phyloP scores from a whole-genome alignment of 2,113 vertebrate species.

The Rissa tridactyla region DNA sequence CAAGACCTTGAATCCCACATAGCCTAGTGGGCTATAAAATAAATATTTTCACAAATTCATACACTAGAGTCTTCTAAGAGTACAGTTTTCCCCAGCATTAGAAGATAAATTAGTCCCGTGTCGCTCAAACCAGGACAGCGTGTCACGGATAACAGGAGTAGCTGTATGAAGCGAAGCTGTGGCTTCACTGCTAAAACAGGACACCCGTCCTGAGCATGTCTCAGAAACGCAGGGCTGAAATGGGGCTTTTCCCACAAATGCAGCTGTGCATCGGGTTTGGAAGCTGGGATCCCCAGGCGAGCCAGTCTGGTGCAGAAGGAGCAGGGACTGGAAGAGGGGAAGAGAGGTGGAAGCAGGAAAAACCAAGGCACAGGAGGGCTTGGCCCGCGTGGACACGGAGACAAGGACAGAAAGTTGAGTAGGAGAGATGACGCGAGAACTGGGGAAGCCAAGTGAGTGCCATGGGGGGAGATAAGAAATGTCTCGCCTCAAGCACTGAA shows the following conservation, averaged over 20 bases:
- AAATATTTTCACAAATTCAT: not conserved
- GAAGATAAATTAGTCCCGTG: not conserved
- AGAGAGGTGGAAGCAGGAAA: not conserved
- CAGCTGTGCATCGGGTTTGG: accelerated
- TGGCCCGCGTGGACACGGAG: not conserved
- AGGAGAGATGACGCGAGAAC: not conserved
- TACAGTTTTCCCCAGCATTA: not conserved
- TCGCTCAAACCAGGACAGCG: not conserved
- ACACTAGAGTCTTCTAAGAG: not conserved
- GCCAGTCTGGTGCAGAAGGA: not conserved
- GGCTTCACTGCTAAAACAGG: not conserved
- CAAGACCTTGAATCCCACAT: not conserved
- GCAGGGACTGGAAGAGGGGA: not conserved
- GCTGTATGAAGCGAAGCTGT: not conserved
- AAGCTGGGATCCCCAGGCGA: not conserved
- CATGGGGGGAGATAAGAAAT: not conserved
- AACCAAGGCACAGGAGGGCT: not conserved
- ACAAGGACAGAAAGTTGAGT: not conserved
- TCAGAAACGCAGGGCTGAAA: not conserved
- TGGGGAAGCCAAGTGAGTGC: not conserved
- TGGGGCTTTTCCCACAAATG: accelerated
- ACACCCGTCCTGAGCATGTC: not conserved
- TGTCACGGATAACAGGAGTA: not conserved
- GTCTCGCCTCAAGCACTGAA: not conserved
- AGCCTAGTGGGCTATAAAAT: not conserved